Base-by-base conservation (phyloP, 2,888 invertebrate genomes). In the Hypomecis punctinalis region DNA sequence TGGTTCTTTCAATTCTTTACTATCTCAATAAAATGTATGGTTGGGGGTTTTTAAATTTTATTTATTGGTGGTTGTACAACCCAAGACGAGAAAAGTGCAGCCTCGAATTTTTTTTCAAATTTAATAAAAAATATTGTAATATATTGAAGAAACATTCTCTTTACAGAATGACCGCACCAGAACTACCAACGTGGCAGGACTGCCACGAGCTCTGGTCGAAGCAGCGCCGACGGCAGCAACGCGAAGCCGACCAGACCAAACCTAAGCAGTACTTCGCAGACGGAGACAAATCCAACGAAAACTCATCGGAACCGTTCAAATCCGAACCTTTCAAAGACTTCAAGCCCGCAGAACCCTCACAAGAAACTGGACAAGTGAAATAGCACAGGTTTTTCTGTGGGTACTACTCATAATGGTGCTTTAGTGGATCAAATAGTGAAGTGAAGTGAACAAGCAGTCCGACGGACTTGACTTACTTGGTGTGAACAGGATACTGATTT, bases 161-260 rank as follows among this genome's bases (percentile, higher is more conserved):
- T 23, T 85, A 45, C 85, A 97, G 97, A 88, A 97, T 97, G 96
- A 94, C 96, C 55, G 95, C 96, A 0, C 97, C 97, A 0, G 95
- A 96, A 85, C 91, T 99, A 72, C 99, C 99, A 0, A 97, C 96
- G 39, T 98, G 98, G 96, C 99, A 99, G 90, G 99, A 99, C 91
- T 99, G 99, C 86, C 99, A 99, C 93, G 99, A 99, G 90, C 94
- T 99, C 82, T 99, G 99, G 99, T 98, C 98, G 79, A 99, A 99
- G 90, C 97, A 97, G 85, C 95, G 98, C n/a, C 95, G 98, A 75
- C 94, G 96, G 39, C 97, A 97, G 84, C 94, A 97, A 82, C 94
- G 97, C 49, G 97, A 97, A 79, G 96, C 96, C 81, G 95, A 95
- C 78, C 95, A 95, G 47, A 74, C 80, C 66, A 83, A 83, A 49